Percentiles rank a stretch among this genome's conserved stretches.
Conservation (phyloP, 2,797 vertebrate species). For the Sebastes steindachneri region DNA sequence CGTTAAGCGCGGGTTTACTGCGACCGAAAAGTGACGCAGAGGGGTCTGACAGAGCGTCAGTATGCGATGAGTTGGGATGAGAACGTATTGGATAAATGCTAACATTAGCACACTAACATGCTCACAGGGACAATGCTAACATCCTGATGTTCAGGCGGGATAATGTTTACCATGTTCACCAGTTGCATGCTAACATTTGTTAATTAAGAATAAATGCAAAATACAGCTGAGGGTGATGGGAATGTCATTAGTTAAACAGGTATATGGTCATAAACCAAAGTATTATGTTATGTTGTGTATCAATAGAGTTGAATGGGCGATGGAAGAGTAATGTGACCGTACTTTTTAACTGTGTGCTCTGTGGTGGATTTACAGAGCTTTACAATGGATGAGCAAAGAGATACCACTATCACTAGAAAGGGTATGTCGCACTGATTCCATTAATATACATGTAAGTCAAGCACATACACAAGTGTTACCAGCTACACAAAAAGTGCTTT, state of each 20-base stretch:
- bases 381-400: background rate
- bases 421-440: background rate
- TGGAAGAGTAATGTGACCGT: background rate
- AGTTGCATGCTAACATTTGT: background rate
- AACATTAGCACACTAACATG: background rate
- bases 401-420: too few relatives aligned
- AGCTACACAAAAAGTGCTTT: background rate
- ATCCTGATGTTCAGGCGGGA: background rate
- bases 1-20: too few relatives aligned
- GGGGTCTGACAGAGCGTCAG: too few relatives aligned
- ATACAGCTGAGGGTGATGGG: background rate
- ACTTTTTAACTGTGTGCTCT: background rate
- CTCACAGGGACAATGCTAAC: background rate
- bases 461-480: background rate
- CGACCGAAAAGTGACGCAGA: rapidly evolving
- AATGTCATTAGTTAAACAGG: background rate
- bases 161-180: background rate
- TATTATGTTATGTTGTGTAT: background rate
- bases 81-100: background rate
- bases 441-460: background rate
- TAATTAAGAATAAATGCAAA: background rate
- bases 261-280: too few relatives aligned
- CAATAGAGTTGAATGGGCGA: background rate
- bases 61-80: background rate
- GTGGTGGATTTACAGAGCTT: background rate